Conservation (phyloP, 2,888 invertebrate species). For the Ormyrus thymus region DNA sequence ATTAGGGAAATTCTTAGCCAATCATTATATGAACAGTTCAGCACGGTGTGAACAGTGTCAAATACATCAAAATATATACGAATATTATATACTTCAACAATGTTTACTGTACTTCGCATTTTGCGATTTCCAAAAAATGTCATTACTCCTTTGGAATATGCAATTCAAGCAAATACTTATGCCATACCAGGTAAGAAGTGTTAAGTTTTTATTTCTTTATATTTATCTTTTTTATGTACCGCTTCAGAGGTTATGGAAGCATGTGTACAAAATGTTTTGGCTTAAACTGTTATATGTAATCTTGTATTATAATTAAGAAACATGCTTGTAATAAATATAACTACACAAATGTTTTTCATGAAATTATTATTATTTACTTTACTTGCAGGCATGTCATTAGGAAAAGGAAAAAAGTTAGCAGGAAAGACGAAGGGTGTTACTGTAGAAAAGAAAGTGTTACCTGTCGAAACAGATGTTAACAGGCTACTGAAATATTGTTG, state of each 20-base stretch:
- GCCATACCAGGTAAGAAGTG: slow-evolving; percentile 25
- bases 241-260: no score
- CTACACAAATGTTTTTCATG: no score
- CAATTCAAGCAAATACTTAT: slow-evolving; percentile 32
- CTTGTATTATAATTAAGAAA: no score
- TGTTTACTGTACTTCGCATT: not conserved
- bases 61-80: not conserved
- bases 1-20: no score
- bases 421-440: slow-evolving; percentile 79
- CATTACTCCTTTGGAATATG: slow-evolving; percentile 18
- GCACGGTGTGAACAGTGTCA: not conserved
- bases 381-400: slow-evolving; percentile 50
- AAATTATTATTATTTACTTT: slow-evolving; percentile 5
- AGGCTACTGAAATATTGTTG: slow-evolving; percentile 87
- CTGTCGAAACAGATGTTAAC: slow-evolving; percentile 89
- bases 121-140: not conserved
- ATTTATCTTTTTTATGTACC: no score
- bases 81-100: no score
- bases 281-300: no score
- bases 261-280: no score
- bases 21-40: no score
- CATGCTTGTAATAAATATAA: no score
- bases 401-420: slow-evolving; percentile 78
- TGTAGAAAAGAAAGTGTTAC: slow-evolving; percentile 83
- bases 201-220: not conserved